Base-by-base conservation (phyloP, 2,113 vertebrate species). In the Cinclus cinclus region DNA sequence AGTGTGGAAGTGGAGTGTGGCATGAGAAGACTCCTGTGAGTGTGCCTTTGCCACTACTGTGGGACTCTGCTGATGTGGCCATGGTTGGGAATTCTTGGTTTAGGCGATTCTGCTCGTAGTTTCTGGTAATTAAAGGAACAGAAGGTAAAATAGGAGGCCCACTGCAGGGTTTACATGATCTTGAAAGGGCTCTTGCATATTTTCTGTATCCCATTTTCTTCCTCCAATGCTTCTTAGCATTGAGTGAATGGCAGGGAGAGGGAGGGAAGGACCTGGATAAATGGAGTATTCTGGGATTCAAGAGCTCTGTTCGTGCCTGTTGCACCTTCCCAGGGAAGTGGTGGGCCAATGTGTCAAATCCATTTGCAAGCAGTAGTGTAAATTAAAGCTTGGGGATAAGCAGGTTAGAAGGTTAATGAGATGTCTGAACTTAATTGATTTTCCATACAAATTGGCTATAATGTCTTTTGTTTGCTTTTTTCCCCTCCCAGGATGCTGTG, bases 381-480 rank as follows among this genome's bases (percentile, higher is more conserved):
- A 95, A 90, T 78, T 89, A 83, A 90, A 92, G 79, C 92, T 75
- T 35, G 52, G 71, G 88, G 73, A 92, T 90, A 92, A 96, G 76
- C 46, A 68, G 92, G 94, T 95, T 97, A 89, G 73, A 65, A 88
- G 93, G 92, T 87, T 96, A 97, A 94, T 94, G 93, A 96, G 69
- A 95, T 94, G 83, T 75, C 90, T 94, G 90, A 88, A 90, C 89
- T 71, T 93, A 90, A 94, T 94, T 93, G 92, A 90, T 90, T 95
- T 84, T 89, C 92, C 86, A 82, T 92, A 96, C 64, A 81, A 91
- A 94, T 94, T 91, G 86, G 60, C 80, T 89, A 59, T 86, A 83
- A 69, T 89, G 89, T 83, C 89, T 93, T 94, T 94, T 90, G 89
- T 93, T 94, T 89, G 64, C 56, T 24, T 71, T 65, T 42, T 31